Base-by-base conservation (phyloP, 1,140 invertebrate genomes). In the Bombus waltoni region DNA sequence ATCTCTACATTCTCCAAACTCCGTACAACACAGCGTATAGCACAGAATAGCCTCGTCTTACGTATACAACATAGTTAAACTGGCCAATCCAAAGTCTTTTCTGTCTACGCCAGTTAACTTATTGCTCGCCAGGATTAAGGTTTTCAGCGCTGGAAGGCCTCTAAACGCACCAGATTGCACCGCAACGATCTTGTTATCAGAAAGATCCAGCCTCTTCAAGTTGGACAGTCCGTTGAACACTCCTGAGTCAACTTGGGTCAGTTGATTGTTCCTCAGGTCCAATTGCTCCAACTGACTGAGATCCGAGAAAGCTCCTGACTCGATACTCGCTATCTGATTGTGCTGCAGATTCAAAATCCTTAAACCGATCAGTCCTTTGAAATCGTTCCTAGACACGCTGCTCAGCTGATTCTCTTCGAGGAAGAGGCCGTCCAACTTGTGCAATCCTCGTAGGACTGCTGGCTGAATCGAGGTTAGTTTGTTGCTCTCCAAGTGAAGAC, bases 401-500 rank as follows among this genome's bases (percentile, higher is more conserved):
- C 35, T 53, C 75, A 91, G 28, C 5, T 25, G 78, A 77, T 91
- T 91, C 15, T 81, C 10, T 28, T 89, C 79, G 32, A 91, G 25
- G 25, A 40, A 88, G 28, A 91, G 71, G 10, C 65, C n/a, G 11
- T 89, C 83, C 65, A 91, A 25, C 13, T 90, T 84, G 53, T 9
- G 71, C 18, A 90, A 62, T 18, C 83, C 88, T n/a, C 28, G 38
- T 25, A 91, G 76, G 1, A 68, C 38, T 0, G 35, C 85, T 9
- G 32, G 35, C 18, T 47, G 38, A 5, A 91, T 28, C 0, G 32
- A 25, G 1, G 81, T 53, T 68, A 91, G 22, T 3, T 25, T 66
- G 65, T 91, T 91, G 44, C 62, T 22, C 11, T 88, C 78, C 77
- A 91, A 73, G 15, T 83, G 71, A 15, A 91, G 90, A 0, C 71